Percentiles rank a stretch among this genome's conserved stretches.
phyloP scores from a whole-genome alignment of 2,113 vertebrate genomes.

The Heterotilapia buettikoferi region DNA sequence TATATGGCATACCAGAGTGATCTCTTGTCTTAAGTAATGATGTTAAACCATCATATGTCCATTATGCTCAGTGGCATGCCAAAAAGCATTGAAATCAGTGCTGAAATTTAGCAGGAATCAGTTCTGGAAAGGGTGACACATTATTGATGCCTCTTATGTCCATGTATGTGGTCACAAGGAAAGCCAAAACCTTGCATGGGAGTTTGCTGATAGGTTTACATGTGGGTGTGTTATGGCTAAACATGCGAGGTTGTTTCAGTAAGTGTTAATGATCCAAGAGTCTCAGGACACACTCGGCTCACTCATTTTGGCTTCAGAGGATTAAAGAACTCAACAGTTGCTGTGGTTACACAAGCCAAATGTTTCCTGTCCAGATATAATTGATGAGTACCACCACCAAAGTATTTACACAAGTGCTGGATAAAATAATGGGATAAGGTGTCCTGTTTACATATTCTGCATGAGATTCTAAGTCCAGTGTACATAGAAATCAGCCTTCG shows the following conservation, averaged over 20 bases:
- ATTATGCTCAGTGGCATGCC: background rate
- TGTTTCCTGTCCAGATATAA: conserved; percentile 23
- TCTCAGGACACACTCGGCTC: conserved; percentile 10
- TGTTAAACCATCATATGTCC: background rate
- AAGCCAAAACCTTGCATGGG: background rate
- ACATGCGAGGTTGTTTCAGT: conserved; percentile 3
- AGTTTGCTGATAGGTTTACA: conserved; percentile 25
- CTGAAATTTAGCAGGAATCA: conserved; percentile 6
- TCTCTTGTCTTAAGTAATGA: background rate
- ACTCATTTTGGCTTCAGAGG: conserved; percentile 25
- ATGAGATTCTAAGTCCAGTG: background rate
- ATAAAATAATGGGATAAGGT: conserved; percentile 3
- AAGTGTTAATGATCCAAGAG: conserved; percentile 40
- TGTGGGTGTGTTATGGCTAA: conserved; percentile 35
- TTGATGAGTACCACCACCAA: background rate
- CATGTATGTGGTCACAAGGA: background rate
- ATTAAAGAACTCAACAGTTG: conserved; percentile 3
- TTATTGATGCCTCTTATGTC: conserved; percentile 3
- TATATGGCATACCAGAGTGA: background rate
- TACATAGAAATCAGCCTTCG: background rate
- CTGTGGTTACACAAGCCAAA: conserved; percentile 10
- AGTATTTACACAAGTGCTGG: background rate
- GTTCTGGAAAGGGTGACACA: conserved; percentile 20
- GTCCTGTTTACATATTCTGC: background rate
- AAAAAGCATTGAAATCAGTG: background rate